These are phyloP conservation scores for Pangasius macronema DNA, from an alignment of 2,797 vertebrate genomes.

Conservation along the genomic window DNA sequence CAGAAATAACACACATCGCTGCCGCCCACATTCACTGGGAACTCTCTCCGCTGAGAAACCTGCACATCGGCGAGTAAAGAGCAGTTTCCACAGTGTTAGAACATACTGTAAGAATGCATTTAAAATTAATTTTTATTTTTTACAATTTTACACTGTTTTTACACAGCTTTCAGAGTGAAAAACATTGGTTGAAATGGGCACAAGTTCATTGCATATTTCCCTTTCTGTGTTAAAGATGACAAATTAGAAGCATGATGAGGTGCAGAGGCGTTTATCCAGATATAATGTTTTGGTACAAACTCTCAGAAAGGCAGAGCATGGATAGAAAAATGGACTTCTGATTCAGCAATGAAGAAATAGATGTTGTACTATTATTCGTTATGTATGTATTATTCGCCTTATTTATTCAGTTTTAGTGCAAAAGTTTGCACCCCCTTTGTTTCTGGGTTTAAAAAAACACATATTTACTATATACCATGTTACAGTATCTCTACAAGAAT, in stretches of 20 bases:
- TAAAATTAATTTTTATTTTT: neutral
- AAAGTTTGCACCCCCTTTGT: neutral
- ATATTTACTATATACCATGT: too few species aligned
- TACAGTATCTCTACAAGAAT: neutral
- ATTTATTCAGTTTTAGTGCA: neutral
- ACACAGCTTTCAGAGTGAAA: neutral
- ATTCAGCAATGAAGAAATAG: neutral
- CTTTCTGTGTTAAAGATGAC: neutral
- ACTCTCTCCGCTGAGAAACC: constrained; percentile 80
- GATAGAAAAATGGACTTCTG: neutral
- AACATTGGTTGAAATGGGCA: neutral
- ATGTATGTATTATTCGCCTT: neutral
- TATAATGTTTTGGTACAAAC: neutral
- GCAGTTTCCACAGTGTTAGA: neutral
- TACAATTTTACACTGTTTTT: neutral
- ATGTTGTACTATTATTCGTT: too few species aligned
- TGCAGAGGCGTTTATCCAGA: neutral
- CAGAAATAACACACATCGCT: constrained; percentile 93
- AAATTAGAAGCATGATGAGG: neutral
- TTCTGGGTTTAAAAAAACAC: neutral
- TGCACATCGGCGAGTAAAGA: constrained; percentile 49
- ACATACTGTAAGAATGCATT: neutral
- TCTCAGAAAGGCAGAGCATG: neutral
- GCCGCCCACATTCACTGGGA: constrained; percentile 79
- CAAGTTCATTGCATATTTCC: neutral